Evolutionary conservation across 2,888 invertebrate genomes (phyloP), one percentile per base, ranked within the genome.

Genomic region (Fissipunctia ypsillon): DNA sequence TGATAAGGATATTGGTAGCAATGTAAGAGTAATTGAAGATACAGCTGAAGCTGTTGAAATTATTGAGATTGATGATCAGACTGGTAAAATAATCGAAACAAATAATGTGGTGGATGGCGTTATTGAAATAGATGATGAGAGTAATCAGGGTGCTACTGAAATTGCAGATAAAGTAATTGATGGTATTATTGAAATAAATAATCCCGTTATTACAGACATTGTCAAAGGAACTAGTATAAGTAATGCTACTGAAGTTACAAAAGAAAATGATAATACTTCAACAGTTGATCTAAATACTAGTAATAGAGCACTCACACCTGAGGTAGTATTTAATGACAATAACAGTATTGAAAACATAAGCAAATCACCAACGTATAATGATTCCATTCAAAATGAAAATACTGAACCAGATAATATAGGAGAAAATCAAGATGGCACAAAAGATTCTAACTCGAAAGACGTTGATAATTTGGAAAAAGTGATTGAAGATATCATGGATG

Each of bases 401-500:
- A 19, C 16, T 35, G n/a, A 25, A 25, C 35, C 31, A 56, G 59
- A 52, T 54, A 14, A 6, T 50, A 22, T 9, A n/a, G 52, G 43
- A 68, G 43, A 63, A 63, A 65, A 19, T 28, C n/a, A 60, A 60
- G 60, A 54, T 54, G 22, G 10, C 1, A 19, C 22, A 1, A 35
- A 31, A 22, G 38, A 41, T 31, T 22, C 57, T 16, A 22, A 25
- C 4, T 48, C 41, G 50, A 35, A 56, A 59, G 57, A 54, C 35
- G 35, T 41, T 25, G 28, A 31, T 70, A 35, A 66, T 80, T 73
- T 52, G 6, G 52, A 54, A 31, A 67, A 31, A 38, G 73, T 69
- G 52, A 59, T 75, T 41, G 88, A 90, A 35, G 91, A 93, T 28
- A 45, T 94, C 2, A 95, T 95, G 95, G 95, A 95, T 88, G 88